phyloP scores from a whole-genome alignment of 2,888 invertebrate species.

The Anodontia alba region DNA sequence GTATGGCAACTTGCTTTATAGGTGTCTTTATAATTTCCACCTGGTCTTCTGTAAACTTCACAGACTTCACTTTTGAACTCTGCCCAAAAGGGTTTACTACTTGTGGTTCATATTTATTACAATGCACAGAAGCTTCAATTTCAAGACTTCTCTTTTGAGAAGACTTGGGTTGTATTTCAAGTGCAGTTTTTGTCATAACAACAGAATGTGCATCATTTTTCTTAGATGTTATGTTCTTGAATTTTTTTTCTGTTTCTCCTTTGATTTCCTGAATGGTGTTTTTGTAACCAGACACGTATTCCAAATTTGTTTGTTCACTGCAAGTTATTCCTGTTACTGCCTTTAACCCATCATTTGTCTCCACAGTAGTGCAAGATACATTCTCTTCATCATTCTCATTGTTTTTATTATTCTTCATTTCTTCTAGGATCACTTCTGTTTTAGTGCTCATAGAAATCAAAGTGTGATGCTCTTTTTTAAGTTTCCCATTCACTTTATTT shows the following conservation, averaged over 20 bases:
- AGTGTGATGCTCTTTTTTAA: no score
- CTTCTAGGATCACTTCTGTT: no score
- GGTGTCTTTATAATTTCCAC: conserved; percentile 13
- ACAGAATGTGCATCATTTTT: not conserved
- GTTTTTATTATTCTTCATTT: not conserved
- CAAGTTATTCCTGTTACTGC: no score
- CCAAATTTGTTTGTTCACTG: no score
- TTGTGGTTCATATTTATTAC: not conserved
- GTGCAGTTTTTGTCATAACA: not conserved
- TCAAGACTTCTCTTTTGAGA: not conserved
- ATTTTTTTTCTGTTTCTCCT: no score
- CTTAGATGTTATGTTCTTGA: not conserved
- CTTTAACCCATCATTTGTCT: no score
- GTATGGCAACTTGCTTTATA: not conserved
- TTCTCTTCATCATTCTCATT: no score
- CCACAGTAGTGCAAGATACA: no score
- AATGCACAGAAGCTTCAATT: not conserved
- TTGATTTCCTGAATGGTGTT: not conserved
- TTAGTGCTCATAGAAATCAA: no score
- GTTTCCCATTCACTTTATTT: no score
- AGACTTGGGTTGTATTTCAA: not conserved
- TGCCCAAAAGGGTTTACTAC: no score
- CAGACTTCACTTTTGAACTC: conserved; percentile 1
- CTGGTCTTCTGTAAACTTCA: conserved; percentile 6
- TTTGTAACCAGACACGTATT: no score